Base-by-base conservation (phyloP, 2,113 vertebrate species). In the Elephas maximus region DNA sequence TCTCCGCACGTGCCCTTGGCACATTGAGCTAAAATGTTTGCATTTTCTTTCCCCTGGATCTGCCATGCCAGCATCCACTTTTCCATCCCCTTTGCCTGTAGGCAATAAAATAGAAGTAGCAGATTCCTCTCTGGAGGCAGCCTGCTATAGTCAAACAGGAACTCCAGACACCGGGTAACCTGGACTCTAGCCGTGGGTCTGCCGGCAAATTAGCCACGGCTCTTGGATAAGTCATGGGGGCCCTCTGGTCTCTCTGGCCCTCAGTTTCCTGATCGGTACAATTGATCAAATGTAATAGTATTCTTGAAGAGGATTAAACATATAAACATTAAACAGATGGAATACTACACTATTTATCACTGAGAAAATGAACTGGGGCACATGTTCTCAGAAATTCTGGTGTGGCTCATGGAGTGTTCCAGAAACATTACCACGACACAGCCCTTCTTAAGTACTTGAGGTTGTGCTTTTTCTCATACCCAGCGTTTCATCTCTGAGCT, bases 401-500 rank as follows among this genome's bases (percentile, higher is more conserved):
- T 5, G 60, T 44, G 67, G 24, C 74, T 51, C 30, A 6, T 3
- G 2, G 57, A 65, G 1, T 14, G 24, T 37, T 26, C 0, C 3
- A 28, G 67, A 48, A n/a, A 18, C 0, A 0, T 23, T 18, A 30
- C n/a, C 30, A 2, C 21, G n/a, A 23, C 2, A 17, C 63, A 21
- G 63, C 14, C 62, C 57, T 24, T 63, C 67, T 57, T 21, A 1
- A 2, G 53, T 0, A 0, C 1, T 11, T 3, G 17, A 65, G 7
- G 14, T 9, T 26, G 51, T 1, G 1, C 28, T 20, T 44, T 1
- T 2, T 41, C 85, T 60, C 11, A 1, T 0, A 2, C 11, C 37
- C 79, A 5, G 0, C 1, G 0, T 0, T 20, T 7, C 26, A 0
- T 21, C 41, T 73, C 80, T 0, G 28, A 73, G 41, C 37, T 62